phyloP scores from a whole-genome alignment of 2,113 vertebrate genomes.

The Crotophaga sulcirostris region DNA sequence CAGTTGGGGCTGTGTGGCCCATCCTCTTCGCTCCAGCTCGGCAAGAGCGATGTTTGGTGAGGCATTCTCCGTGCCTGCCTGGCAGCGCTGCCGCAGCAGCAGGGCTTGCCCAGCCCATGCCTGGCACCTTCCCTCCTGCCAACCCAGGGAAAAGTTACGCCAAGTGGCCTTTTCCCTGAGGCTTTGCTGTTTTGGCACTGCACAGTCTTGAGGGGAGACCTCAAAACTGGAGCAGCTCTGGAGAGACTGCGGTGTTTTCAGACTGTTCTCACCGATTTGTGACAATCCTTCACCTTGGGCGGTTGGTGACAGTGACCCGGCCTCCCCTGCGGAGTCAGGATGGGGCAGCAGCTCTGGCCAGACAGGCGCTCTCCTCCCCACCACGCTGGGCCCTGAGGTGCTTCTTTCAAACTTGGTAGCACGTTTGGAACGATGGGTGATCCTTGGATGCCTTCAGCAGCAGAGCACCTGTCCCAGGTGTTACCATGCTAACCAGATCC shows the following conservation, averaged over 20 bases:
- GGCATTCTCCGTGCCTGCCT: too few relatives aligned
- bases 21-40: neutral
- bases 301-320: neutral
- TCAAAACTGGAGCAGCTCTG: neutral
- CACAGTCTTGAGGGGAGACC: neutral
- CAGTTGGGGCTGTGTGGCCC: neutral
- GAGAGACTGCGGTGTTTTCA: fast-evolving
- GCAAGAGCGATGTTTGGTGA: neutral
- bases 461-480: fast-evolving
- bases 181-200: neutral
- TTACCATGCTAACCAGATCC: neutral
- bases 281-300: constrained; percentile 21
- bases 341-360: neutral
- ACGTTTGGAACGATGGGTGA: fast-evolving
- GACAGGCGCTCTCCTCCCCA: neutral
- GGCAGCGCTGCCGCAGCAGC: neutral
- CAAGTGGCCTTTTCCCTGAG: neutral
- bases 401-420: neutral
- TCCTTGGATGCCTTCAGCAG: neutral
- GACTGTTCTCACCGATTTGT: neutral
- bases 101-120: neutral
- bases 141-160: neutral
- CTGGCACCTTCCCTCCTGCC: neutral
- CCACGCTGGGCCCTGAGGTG: neutral
- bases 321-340: neutral